Evolutionary conservation across 2,113 vertebrate species (phyloP).

Genomic region (Empidonax traillii): DNA sequence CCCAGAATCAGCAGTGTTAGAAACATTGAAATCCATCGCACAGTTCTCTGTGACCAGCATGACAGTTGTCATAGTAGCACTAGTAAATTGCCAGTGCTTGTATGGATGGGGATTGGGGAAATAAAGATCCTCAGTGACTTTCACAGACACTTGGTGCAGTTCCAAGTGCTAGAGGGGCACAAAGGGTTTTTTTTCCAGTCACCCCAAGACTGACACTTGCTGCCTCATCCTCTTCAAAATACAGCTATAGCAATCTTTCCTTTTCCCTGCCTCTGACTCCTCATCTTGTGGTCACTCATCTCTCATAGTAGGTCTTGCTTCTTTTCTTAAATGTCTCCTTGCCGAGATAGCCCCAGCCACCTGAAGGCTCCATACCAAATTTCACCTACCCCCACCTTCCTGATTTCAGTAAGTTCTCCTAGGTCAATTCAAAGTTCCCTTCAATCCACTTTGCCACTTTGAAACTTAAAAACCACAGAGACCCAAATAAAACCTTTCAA

Average conservation of each 20-base stretch:
- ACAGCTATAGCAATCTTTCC: not conserved
- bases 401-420: not conserved
- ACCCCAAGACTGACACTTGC: not conserved
- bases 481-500: not conserved
- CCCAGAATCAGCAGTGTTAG: not conserved
- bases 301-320: not conserved
- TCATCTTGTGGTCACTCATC: not conserved
- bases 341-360: not conserved
- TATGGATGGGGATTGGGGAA: not conserved
- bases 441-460: not conserved
- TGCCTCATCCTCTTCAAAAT: not conserved
- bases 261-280: not conserved
- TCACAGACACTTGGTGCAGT: not conserved
- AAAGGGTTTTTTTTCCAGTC: not conserved
- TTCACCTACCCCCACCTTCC: not conserved
- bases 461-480: not conserved
- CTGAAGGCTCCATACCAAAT: not conserved
- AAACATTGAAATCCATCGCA: not conserved
- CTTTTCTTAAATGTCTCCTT: not conserved
- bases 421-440: not conserved
- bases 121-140: not conserved
- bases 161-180: not conserved
- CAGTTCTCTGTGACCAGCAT: not conserved
- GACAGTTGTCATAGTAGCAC: not conserved
- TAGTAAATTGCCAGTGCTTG: not conserved